Evolutionary conservation across 2,888 invertebrate genomes (phyloP).

Genomic region (Caenorhabditis macrosperma): DNA sequence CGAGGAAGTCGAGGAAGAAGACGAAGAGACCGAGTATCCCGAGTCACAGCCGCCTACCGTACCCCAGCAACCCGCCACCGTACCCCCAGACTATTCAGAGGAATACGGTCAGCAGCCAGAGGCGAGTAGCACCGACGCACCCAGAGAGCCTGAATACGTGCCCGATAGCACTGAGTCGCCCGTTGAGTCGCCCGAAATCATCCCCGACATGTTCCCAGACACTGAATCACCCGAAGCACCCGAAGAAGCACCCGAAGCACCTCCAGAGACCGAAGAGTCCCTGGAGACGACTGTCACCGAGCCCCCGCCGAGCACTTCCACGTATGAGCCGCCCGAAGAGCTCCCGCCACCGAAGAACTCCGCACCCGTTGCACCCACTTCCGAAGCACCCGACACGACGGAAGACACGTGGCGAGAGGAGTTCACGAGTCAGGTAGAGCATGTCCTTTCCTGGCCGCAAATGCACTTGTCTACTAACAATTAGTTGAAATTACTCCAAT

Average conservation of each 20-base stretch:
- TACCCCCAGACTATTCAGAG: slow-evolving; percentile 39
- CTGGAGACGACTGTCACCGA: not conserved
- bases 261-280: not conserved
- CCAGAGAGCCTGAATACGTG: not conserved
- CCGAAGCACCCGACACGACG: slow-evolving; percentile 1
- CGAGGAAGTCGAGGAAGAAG: slow-evolving; percentile 53
- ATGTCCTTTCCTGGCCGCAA: not conserved
- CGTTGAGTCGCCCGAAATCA: slow-evolving; percentile 6
- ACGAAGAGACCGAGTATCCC: slow-evolving; percentile 34
- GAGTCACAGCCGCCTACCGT: slow-evolving; percentile 15
- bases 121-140: slow-evolving; percentile 24
- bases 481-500: not conserved
- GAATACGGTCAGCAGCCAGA: slow-evolving; percentile 40
- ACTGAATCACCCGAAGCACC: too few species aligned
- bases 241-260: not conserved
- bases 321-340: not conserved
- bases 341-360: not conserved
- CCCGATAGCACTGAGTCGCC: not conserved
- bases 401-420: slow-evolving; percentile 19
- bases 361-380: not conserved
- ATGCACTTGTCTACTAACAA: not conserved
- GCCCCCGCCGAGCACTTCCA: not conserved
- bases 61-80: slow-evolving; percentile 21
- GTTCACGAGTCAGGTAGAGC: slow-evolving; percentile 29
- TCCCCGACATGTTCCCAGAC: not conserved